Base-by-base conservation (phyloP, 2,113 vertebrate genomes). In the Notarius lentiginosus region DNA sequence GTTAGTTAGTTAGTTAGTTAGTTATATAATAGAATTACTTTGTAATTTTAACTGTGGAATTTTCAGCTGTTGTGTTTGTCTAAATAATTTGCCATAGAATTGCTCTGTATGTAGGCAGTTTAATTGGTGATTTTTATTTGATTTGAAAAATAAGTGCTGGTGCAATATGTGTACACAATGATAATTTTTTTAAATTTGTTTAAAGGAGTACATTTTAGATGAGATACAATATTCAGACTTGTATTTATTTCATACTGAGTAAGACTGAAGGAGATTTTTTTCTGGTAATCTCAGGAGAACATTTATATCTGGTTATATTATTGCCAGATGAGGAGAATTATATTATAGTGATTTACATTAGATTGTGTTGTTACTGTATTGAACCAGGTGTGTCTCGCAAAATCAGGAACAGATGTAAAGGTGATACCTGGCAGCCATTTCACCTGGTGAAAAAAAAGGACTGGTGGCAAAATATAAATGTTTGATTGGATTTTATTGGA, bases 231-330 rank as follows among this genome's bases (percentile, higher is more conserved):
- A 1, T 77, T 53, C 24, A 77, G 49, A 7, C 24, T 34, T 80
- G 24, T 82, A 82, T 66, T 68, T 70, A 53, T 83, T 80, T 51
- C 55, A 24, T 76, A 61, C 18, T 53, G 49, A 55, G 53, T 53
- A 65, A 75, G 20, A 75, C 47, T 51, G 20, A 75, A 63, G 68
- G 20, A 47, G 10, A 66, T 41, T 34, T 61, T 27, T 53, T 61
- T 61, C 22, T 20, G 20, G 51, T n/a, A 63, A 66, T 79, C 60
- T 87, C 81, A 83, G 82, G 70, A 84, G 60, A 77, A 20, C 18
- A 77, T 34, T 27, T 61, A 68, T 79, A 27, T 49, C 60, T 49
- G 17, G 55, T 70, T 20, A 58, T 79, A 11, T 55, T 79, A 55
- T 27, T 55, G 6, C 6, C 76, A 79, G 51, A 1, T 55, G 51